Percentiles rank a stretch among this genome's conserved stretches.
Conservation (phyloP, 2,888 invertebrate species). For the Sarcophaga subvicina region DNA sequence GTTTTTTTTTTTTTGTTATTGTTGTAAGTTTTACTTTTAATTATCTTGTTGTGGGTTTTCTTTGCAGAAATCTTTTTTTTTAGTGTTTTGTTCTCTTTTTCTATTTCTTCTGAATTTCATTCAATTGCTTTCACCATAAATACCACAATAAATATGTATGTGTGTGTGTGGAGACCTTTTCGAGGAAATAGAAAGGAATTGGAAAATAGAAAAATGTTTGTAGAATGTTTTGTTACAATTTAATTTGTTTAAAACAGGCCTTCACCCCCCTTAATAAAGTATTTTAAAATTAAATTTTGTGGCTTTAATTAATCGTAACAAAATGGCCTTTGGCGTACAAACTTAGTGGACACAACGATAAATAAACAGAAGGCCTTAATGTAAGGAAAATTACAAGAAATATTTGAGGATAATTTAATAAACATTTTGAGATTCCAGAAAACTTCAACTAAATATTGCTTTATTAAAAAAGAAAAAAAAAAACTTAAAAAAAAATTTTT, state of each 20-base stretch:
- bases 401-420: no score
- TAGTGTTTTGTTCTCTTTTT: neutral
- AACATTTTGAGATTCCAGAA: no score
- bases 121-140: neutral
- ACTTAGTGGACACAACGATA: neutral
- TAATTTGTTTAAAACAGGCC: conserved; percentile 30
- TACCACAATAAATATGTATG: conserved; percentile 6
- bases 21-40: conserved; percentile 50
- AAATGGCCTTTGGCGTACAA: neutral
- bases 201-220: no score
- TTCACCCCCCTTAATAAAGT: neutral
- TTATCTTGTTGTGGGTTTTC: conserved; percentile 59
- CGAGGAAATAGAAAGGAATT: no score
- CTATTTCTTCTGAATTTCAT: neutral
- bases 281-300: conserved; percentile 52
- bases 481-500: no score
- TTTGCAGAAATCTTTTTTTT: neutral
- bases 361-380: no score
- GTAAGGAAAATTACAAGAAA: no score
- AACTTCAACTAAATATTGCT: no score
- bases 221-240: conserved; percentile 24
- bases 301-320: conserved; percentile 34
- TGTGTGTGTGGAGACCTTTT: no score
- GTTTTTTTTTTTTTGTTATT: neutral
- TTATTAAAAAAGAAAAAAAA: no score